Percentiles rank a stretch among this genome's conserved stretches.
Evolutionary conservation across 2,113 vertebrate genomes (phyloP).

Genomic region (Coturnix japonica): DNA sequence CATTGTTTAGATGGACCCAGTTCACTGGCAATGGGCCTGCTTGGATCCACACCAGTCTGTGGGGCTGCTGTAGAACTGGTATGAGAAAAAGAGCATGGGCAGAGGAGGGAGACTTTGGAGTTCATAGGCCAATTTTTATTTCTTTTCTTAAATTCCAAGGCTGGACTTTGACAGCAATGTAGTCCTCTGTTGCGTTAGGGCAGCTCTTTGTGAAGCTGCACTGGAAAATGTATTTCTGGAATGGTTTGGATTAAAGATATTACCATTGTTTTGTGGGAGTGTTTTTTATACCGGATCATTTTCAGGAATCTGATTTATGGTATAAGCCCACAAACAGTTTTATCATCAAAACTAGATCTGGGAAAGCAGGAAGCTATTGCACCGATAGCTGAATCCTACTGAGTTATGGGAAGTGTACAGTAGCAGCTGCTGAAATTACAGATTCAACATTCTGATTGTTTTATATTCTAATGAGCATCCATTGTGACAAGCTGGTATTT

Average conservation of each 20-base stretch:
- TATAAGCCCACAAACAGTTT: background rate
- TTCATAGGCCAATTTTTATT: background rate
- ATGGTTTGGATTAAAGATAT: background rate
- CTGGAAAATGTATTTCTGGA: background rate
- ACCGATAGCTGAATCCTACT: background rate
- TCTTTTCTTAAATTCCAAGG: background rate
- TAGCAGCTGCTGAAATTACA: slow-evolving; percentile 62
- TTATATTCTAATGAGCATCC: slow-evolving; percentile 61
- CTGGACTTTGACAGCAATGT: background rate
- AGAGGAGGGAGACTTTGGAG: background rate
- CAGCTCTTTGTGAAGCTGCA: background rate
- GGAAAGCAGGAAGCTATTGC: background rate
- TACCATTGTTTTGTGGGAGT: background rate
- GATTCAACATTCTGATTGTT: slow-evolving; percentile 41
- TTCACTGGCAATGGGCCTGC: background rate
- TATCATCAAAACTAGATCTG: background rate
- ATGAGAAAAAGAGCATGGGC: background rate
- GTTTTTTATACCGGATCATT: background rate
- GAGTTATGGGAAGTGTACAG: slow-evolving; percentile 26
- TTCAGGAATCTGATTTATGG: background rate
- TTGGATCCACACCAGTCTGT: accelerated
- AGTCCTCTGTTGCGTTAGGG: background rate
- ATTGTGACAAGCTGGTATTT: slow-evolving; percentile 46
- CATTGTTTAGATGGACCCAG: accelerated
- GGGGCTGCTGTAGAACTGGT: background rate